Evolutionary conservation across 2,888 invertebrate genomes (phyloP), one percentile per base, ranked within the genome.

Genomic region (Urechis unicinctus): DNA sequence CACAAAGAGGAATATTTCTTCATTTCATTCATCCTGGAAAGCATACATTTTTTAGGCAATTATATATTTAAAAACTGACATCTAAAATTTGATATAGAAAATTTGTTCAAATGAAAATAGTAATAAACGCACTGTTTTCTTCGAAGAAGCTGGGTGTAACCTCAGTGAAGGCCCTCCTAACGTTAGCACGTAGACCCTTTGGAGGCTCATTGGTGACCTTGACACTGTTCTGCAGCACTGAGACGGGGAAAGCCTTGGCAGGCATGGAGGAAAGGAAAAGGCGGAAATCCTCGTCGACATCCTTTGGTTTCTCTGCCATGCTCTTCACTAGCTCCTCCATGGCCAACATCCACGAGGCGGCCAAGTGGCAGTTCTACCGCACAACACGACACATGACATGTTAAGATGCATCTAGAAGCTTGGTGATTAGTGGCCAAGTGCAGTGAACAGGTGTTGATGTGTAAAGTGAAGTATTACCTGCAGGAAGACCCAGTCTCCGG

Each of bases 141-240:
- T 92, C 88, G 71, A 91, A 92, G 75, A 88, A 90, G 52, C 86
- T 88, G 0, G 82, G 80, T 0, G 90, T 88, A 69, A 93, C 89
- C 72, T 87, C 85, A 60, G 87, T 85, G 69, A 93, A 91, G 0
- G 86, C 85, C 24, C 87, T 84, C 74, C 90, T 88, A 0, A 91
- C 90, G 82, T 93, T 93, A 0, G 90, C 73, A 44, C 75, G 64
- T 21, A 78, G 62, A n/a, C 79, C 79, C 60, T 78, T 79, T 0
- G 79, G 79, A 3, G 79, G 79, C 63, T 79, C 79, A 60, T 78
- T 79, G 46, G 79, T 79, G 57, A 79, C 78, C 68, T 79, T 79
- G 61, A 79, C 78, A 59, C 74, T 73, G 69, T 79, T 79, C 66
- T 79, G 79, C 17, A 79, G 68, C 9, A 79, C 77, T 46, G 73